Evolutionary conservation across 2,797 vertebrate genomes (phyloP).

Genomic region (Tachyglossus aculeatus): DNA sequence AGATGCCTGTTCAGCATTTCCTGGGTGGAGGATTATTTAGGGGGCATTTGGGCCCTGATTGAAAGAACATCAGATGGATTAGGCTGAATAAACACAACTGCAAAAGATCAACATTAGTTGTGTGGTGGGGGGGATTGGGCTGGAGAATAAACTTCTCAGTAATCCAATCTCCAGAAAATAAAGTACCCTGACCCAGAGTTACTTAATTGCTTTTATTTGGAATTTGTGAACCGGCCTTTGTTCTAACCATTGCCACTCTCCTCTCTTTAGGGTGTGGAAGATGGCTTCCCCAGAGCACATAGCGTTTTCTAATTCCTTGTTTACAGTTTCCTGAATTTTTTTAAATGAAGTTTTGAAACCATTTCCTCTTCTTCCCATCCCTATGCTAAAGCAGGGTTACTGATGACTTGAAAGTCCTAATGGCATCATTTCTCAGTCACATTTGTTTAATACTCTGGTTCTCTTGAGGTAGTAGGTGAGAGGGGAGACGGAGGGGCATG

Average conservation of each 20-base stretch:
- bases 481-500: no score
- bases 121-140: no score
- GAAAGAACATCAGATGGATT: slow-evolving; percentile 57
- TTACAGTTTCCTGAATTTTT: slow-evolving; percentile 1
- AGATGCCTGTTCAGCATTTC: slow-evolving; percentile 49
- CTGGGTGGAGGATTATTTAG: slow-evolving; percentile 63
- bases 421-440: slow-evolving; percentile 59
- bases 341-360: slow-evolving; percentile 32
- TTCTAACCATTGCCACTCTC: slow-evolving; percentile 67
- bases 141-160: slow-evolving; percentile 74
- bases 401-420: slow-evolving; percentile 55
- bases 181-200: slow-evolving; percentile 57
- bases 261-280: slow-evolving; percentile 42
- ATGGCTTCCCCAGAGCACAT: slow-evolving; percentile 58
- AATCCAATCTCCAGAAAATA: slow-evolving; percentile 67
- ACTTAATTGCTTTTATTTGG: slow-evolving; percentile 68
- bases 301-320: slow-evolving; percentile 45
- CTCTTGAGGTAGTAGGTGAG: slow-evolving; percentile 44
- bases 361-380: no score
- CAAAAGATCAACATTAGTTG: slow-evolving; percentile 67
- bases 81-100: slow-evolving; percentile 69
- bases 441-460: slow-evolving; percentile 57
- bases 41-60: slow-evolving; percentile 72
- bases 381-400: no score
- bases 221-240: slow-evolving; percentile 63